Conservation (phyloP, 2,888 invertebrate genomes). For the Volucella zonaria region DNA sequence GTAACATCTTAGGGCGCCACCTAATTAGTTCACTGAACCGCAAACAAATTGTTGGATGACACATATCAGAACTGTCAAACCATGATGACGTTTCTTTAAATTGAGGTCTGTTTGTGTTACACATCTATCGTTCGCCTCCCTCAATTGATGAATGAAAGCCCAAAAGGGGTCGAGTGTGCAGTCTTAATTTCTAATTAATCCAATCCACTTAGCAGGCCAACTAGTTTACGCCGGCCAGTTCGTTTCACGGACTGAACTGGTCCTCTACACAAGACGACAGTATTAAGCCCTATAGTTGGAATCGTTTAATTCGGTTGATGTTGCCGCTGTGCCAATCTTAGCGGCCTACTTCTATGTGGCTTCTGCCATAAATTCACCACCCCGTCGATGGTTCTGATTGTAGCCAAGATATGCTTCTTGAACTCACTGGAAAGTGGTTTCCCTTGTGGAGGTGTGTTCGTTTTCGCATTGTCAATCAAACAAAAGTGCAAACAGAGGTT, state of each 20-base stretch:
- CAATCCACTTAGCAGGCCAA: background rate
- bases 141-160: background rate
- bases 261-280: background rate
- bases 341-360: background rate
- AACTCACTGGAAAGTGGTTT: background rate
- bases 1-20: constrained; percentile 39
- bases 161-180: background rate
- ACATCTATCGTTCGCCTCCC: no score
- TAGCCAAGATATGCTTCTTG: background rate
- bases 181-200: background rate
- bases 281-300: background rate
- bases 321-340: background rate
- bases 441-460: background rate
- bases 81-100: constrained; percentile 34
- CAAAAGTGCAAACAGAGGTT: background rate
- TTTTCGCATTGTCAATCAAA: background rate
- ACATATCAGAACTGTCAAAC: constrained; percentile 41
- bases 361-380: background rate
- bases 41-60: constrained; percentile 35
- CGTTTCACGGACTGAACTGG: background rate
- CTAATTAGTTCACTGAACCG: constrained; percentile 44
- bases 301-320: background rate
- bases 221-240: background rate
- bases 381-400: background rate
- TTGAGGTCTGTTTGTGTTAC: no score